Evolutionary conservation across 2,797 vertebrate species (phyloP).

Genomic region (Anabas testudineus): DNA sequence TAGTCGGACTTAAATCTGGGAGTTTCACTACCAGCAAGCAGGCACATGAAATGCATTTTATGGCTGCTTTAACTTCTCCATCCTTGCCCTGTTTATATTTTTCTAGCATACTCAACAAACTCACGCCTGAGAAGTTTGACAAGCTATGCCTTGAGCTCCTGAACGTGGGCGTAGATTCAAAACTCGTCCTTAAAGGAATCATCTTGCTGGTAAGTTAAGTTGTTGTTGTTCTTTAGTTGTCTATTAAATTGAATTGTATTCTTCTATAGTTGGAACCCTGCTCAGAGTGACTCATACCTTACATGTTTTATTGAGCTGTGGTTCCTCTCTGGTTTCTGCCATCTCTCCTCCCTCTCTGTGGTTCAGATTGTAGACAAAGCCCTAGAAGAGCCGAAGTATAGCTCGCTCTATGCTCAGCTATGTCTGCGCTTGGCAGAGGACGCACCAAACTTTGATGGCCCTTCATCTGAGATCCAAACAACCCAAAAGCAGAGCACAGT

Average conservation of each 20-base stretch:
- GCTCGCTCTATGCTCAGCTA: conserved; percentile 99
- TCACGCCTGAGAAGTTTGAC: conserved; percentile 99
- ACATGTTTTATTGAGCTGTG: conserved; percentile 34
- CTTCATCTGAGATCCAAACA: conserved; percentile 96
- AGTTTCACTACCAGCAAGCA: too few species aligned
- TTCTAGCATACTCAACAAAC: conserved; percentile 99
- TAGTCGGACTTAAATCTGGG: too few species aligned
- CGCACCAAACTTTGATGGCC: conserved; percentile 99
- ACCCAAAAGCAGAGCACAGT: conserved; percentile 99
- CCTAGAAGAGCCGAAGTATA: conserved; percentile 99
- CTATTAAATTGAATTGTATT: conserved; percentile 24
- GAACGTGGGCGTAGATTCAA: conserved; percentile 99
- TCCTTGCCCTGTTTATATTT: background rate
- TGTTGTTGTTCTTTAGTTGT: background rate
- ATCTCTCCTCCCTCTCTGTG: background rate
- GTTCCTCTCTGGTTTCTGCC: conserved; percentile 13
- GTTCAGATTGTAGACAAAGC: conserved; percentile 99
- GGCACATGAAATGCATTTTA: too few species aligned
- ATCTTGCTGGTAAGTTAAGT: conserved; percentile 95
- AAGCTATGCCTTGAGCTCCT: conserved; percentile 99
- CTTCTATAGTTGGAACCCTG: conserved; percentile 25
- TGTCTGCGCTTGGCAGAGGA: conserved; percentile 99
- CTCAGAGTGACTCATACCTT: conserved; percentile 31
- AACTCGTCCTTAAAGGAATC: conserved; percentile 99
- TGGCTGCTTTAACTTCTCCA: background rate